phyloP scores from a whole-genome alignment of 2,888 invertebrate species.

The Chirona hameri region DNA sequence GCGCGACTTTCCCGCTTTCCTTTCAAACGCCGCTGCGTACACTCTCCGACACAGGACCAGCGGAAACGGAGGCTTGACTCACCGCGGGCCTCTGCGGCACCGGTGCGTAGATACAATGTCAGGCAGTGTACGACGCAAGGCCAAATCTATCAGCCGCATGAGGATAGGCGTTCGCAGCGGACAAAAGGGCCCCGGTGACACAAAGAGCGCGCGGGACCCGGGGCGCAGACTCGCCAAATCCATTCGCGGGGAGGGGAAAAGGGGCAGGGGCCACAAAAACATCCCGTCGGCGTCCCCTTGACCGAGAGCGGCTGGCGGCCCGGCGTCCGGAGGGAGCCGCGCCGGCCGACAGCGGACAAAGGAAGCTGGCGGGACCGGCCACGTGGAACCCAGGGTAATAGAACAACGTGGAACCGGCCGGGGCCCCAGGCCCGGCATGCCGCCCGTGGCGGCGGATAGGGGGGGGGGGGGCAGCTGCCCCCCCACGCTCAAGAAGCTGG shows the following conservation, averaged over 20 bases:
- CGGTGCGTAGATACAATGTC: not conserved
- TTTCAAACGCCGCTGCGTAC: constrained; percentile 22
- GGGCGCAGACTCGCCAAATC: not conserved
- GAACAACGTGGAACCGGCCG: not conserved
- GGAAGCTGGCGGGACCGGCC: not conserved
- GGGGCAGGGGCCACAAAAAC: not conserved
- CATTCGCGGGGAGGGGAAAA: not conserved
- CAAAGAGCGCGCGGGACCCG: constrained; percentile 8
- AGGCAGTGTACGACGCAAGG: not conserved
- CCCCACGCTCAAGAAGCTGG: too few species aligned
- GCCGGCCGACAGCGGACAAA: not conserved
- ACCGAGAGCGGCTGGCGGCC: constrained; percentile 1
- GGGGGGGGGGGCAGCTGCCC: too few species aligned
- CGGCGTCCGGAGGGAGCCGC: not conserved
- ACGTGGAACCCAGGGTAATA: too few species aligned
- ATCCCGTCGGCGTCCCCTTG: not conserved
- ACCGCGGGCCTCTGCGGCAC: not conserved
- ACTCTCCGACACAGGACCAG: not conserved
- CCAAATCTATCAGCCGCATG: constrained; percentile 23
- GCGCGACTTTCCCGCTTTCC: constrained; percentile 24
- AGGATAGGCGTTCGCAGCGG: constrained; percentile 6
- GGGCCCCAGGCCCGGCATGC: not conserved
- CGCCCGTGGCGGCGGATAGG: too few species aligned
- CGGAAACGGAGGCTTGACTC: not conserved
- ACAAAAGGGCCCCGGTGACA: constrained; percentile 24